Evolutionary conservation across 2,113 vertebrate genomes (phyloP), one percentile per base, ranked within the genome.

Genomic region (Chaetops frenatus): DNA sequence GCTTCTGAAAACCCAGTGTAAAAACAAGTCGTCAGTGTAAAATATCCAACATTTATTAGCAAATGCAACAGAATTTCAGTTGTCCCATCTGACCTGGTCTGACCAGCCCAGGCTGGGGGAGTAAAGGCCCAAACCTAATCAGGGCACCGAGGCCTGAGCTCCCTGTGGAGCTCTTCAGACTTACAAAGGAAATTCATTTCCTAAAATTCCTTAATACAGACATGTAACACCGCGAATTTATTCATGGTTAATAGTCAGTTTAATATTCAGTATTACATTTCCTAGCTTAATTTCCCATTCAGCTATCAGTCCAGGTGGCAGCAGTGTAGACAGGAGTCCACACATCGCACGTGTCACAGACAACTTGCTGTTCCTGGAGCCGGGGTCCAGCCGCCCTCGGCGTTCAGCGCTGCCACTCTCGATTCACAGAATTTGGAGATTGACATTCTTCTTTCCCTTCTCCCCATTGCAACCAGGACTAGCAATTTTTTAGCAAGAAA

Each of bases 291-390:
- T 95, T 93, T 93, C 81, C 90, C 79, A 78, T 77, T 95, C 93
- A 94, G 84, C 91, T 95, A 81, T 95, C 96, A 96, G 89, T 91
- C 89, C 96, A 96, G 96, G 94, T 94, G 94, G 93, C 28, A 38
- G 88, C 78, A 80, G 81, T 57, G 86, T 50, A 90, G 93, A 95
- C 89, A 92, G 64, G 89, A 96, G 81, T 93, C 92, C 82, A 88
- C 87, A 88, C 88, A 33, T 90, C 5, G 9, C 82, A 56, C 35
- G 81, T 96, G 88, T 88, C 82, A 25, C 94, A 90, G 92, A 86
- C 88, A 90, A 71, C 71, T 92, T 78, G 90, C 88, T 89, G 88
- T 92, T 90, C 33, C 44, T 80, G 86, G 74, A 90, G 19, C 33
- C 2, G 9, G 45, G 84, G 82, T 95, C 92, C 93, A 90, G 82